A percentile compares a stretch with the other conserved stretches of the same genome.
Evolutionary conservation across 2,113 vertebrate species (phyloP).

Genomic region (Oophaga pumilio): DNA sequence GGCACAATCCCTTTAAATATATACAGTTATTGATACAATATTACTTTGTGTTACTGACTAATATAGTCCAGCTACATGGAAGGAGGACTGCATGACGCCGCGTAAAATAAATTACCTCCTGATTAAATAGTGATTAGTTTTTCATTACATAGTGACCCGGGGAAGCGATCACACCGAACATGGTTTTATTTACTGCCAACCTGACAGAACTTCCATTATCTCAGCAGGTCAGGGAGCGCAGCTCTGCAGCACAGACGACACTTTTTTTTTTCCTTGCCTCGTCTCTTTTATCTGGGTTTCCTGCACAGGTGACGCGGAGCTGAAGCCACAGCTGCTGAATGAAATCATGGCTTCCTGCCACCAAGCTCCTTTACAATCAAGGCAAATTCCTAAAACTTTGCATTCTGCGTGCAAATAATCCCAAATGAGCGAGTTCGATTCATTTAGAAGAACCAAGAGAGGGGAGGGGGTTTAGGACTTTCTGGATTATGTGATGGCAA

Average conservation of each 20-base stretch:
- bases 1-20: too few relatives aligned
- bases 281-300: neutral
- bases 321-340: constrained; percentile 8
- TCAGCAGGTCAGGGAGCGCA: neutral
- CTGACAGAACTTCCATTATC: neutral
- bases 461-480: neutral
- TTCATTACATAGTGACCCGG: neutral
- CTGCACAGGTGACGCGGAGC: constrained; percentile 23
- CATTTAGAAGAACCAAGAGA: neutral
- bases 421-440: neutral
- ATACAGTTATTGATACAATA: too few relatives aligned
- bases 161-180: neutral
- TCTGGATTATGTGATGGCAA: neutral
- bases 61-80: neutral
- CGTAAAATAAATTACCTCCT: neutral
- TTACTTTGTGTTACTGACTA: neutral
- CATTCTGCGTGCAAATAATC: constrained; percentile 20
- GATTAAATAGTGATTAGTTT: neutral
- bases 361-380: constrained; percentile 7
- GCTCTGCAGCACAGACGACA: neutral
- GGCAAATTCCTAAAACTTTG: neutral
- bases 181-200: neutral
- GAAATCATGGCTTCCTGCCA: constrained; percentile 29
- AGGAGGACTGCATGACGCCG: neutral
- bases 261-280: neutral